A percentile compares a stretch with the other conserved stretches of the same genome.
These are phyloP conservation scores for Porites australiensis DNA, from an alignment of 64 coral and sea anemone genomes.

Conservation along the genomic window DNA sequence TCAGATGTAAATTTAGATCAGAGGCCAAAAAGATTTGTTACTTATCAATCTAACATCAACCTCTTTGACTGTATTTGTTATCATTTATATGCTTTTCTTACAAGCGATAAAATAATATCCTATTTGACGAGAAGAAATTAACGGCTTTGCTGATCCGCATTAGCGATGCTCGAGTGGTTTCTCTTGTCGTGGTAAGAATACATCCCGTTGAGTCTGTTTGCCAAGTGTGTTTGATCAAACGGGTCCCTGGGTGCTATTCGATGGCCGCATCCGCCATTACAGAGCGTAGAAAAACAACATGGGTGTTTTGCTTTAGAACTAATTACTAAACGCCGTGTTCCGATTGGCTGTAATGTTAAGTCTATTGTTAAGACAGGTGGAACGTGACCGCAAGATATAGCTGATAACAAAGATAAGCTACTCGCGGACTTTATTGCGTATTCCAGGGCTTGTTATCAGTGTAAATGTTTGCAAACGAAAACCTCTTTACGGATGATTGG, in stretches of 20 bases:
- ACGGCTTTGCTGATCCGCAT: slow-evolving; percentile 34
- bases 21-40: neutral
- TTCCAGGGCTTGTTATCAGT: slow-evolving; percentile 60
- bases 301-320: slow-evolving; percentile 54
- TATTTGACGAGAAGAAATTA: slow-evolving; percentile 55
- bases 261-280: slow-evolving; percentile 36
- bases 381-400: slow-evolving; percentile 88
- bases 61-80: slow-evolving; percentile 66
- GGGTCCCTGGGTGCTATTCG: slow-evolving; percentile 1
- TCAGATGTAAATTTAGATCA: slow-evolving; percentile 30
- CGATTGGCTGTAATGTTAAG: slow-evolving; percentile 63
- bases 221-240: slow-evolving; percentile 9
- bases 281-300: slow-evolving; percentile 43
- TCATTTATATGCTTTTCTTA: slow-evolving; percentile 64
- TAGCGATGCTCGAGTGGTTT: slow-evolving; percentile 15
- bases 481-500: slow-evolving; percentile 55
- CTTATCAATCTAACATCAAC: slow-evolving; percentile 56
- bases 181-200: neutral
- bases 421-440: slow-evolving; percentile 74
- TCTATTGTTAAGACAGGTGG: slow-evolving; percentile 88
- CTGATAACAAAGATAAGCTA: slow-evolving; percentile 70
- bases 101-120: slow-evolving; percentile 67
- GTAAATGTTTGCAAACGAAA: slow-evolving; percentile 78
- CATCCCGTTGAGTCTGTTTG: slow-evolving; percentile 37
- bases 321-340: slow-evolving; percentile 54